A percentile compares a stretch with the other conserved stretches of the same genome.
These are phyloP conservation scores for Gallinago stenura DNA, from an alignment of 2,797 vertebrate genomes.

Conservation along the genomic window DNA sequence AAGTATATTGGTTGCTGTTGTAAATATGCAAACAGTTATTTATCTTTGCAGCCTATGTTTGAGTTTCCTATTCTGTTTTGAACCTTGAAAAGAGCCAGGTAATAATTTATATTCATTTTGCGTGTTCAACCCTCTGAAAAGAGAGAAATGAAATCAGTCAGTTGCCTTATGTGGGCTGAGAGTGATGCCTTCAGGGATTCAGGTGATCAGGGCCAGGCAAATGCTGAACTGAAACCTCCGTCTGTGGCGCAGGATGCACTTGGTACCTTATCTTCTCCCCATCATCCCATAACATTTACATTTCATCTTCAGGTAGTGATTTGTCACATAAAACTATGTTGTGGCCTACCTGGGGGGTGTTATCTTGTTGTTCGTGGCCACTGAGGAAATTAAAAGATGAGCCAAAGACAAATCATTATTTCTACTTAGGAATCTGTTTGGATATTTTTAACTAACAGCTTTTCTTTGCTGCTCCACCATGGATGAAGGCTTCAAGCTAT, in stretches of 20 bases:
- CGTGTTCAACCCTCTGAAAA: not conserved
- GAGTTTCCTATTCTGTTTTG: not conserved
- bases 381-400: not conserved
- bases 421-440: not conserved
- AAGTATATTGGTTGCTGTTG: not conserved
- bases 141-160: constrained; percentile 9
- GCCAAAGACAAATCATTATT: not conserved
- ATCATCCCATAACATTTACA: not conserved
- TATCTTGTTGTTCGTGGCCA: not conserved
- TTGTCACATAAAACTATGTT: not conserved
- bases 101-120: constrained; percentile 18
- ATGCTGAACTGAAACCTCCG: not conserved
- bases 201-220: not conserved
- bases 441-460: not conserved
- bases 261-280: not conserved
- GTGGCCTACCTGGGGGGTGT: not conserved
- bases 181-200: not conserved
- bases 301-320: not conserved
- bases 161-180: not conserved
- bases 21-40: not conserved
- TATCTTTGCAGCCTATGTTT: not conserved
- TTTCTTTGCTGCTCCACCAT: not conserved
- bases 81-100: not conserved
- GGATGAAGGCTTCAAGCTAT: not conserved
- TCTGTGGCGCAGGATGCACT: not conserved